These are phyloP conservation scores for Chiloscyllium punctatum DNA, from an alignment of 2,797 vertebrate genomes.

Conservation along the genomic window DNA sequence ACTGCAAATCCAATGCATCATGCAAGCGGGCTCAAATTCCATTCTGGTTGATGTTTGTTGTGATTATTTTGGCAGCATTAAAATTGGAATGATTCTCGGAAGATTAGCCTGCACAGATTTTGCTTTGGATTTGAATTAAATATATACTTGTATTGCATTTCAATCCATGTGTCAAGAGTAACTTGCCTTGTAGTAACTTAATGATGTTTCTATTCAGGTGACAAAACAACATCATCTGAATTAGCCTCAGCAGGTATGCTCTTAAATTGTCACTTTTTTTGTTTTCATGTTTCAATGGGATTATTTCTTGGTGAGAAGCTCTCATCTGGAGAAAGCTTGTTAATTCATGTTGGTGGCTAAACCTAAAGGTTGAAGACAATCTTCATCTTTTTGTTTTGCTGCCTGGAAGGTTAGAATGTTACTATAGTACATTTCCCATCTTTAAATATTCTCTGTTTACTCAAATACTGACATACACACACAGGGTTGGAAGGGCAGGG, in stretches of 20 bases:
- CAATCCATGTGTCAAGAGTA: neutral
- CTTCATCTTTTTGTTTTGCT: neutral
- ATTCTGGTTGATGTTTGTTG: neutral
- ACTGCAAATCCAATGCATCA: neutral
- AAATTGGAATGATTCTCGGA: neutral
- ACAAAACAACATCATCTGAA: conserved; percentile 42
- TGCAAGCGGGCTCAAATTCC: neutral
- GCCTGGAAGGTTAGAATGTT: neutral
- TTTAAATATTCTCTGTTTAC: neutral
- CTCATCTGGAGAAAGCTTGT: neutral
- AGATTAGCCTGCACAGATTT: neutral
- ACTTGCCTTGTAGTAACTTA: conserved; percentile 38
- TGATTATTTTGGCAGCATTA: neutral
- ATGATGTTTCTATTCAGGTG: conserved; percentile 45
- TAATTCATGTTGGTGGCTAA: neutral
- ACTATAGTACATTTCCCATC: neutral
- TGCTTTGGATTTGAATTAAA: neutral
- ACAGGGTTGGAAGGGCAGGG: too few relatives aligned
- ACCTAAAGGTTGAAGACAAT: neutral
- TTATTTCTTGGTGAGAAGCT: neutral
- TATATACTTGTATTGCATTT: neutral
- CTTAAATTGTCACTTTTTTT: neutral
- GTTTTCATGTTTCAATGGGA: neutral
- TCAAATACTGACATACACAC: neutral
- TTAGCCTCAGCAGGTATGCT: neutral